Conservation (phyloP, 2,888 invertebrate species). For the Noctua fimbriata region DNA sequence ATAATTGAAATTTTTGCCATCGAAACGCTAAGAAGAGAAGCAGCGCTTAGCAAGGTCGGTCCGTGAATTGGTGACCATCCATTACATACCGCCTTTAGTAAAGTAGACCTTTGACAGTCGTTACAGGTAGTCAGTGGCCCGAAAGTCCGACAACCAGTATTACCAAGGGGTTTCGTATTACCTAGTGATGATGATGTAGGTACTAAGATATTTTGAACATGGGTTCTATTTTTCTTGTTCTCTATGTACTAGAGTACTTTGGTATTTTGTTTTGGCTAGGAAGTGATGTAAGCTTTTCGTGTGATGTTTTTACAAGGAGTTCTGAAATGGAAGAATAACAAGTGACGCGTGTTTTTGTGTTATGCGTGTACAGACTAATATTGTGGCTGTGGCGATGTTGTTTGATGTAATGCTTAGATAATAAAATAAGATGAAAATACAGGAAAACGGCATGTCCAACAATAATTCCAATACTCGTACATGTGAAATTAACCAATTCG, state of each 20-base stretch:
- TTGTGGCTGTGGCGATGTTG: not conserved
- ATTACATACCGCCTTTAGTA: not conserved
- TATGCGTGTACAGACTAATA: not conserved
- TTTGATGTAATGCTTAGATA: not conserved
- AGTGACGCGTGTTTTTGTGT: not conserved
- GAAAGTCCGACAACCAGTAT: not conserved
- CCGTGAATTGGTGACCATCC: not conserved
- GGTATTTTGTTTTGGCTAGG: constrained; percentile 13
- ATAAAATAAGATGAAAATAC: not conserved
- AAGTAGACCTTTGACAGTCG: not conserved
- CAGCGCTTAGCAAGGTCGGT: not conserved
- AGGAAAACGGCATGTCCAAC: not conserved
- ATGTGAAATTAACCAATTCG: not conserved
- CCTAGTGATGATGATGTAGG: not conserved
- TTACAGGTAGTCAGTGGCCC: not conserved
- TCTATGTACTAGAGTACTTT: constrained; percentile 25
- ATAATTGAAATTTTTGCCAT: too few relatives aligned
- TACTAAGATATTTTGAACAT: constrained; percentile 6
- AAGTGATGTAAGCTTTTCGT: constrained; percentile 7
- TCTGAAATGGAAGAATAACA: constrained; percentile 40
- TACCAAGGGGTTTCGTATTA: not conserved
- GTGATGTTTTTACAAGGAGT: not conserved
- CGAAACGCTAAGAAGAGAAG: too few relatives aligned
- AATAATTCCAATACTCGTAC: not conserved
- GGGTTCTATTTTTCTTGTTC: constrained; percentile 42